These are phyloP conservation scores for Scomber scombrus DNA, from an alignment of 2,113 vertebrate species.

Conservation along the genomic window DNA sequence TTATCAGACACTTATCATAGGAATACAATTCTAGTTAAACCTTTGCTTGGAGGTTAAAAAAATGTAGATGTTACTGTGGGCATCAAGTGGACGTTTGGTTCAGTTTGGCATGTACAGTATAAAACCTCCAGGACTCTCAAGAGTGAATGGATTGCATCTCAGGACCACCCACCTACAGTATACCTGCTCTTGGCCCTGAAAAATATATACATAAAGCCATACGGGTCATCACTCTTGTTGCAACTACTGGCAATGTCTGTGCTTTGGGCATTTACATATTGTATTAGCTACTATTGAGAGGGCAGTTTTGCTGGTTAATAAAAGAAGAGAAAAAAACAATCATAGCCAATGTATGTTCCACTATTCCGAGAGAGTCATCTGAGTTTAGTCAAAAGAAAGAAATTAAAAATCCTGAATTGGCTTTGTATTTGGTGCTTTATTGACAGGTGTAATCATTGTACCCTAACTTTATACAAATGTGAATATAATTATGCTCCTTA, in stretches of 20 bases:
- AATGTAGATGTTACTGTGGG: conserved; percentile 17
- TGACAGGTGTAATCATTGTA: too few relatives aligned
- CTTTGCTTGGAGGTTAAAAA: conserved; percentile 20
- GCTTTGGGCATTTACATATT: neutral
- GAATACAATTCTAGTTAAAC: conserved; percentile 2
- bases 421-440: neutral
- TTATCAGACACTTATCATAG: neutral
- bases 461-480: neutral
- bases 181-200: conserved; percentile 29
- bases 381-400: too few relatives aligned
- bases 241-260: conserved; percentile 22
- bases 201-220: conserved; percentile 22
- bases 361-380: neutral
- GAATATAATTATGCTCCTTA: neutral
- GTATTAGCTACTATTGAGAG: neutral
- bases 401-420: neutral
- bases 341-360: neutral
- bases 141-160: conserved; percentile 40
- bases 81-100: conserved; percentile 46
- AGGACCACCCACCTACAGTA: conserved; percentile 31
- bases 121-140: conserved; percentile 49
- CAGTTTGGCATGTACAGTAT: conserved; percentile 22
- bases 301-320: neutral
- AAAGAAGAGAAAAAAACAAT: neutral
- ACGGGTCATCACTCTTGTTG: conserved; percentile 15